These are phyloP conservation scores for Drosophila dives DNA, from an alignment of 2,888 invertebrate genomes.

Conservation along the genomic window DNA sequence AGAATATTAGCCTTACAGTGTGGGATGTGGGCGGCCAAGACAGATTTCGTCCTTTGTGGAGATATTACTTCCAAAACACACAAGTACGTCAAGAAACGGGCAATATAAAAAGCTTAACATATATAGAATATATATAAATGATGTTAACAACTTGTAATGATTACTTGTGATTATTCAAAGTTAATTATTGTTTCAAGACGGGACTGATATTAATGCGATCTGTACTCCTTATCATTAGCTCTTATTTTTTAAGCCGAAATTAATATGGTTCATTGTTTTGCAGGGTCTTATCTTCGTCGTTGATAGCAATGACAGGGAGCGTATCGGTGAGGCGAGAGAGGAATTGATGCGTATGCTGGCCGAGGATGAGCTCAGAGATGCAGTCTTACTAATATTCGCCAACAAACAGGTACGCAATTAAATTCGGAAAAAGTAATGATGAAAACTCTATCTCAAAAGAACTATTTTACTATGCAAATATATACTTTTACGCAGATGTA, in stretches of 20 bases:
- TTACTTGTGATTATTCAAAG: constrained; percentile 73
- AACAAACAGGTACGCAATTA: constrained; percentile 95
- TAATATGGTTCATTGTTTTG: constrained; percentile 10
- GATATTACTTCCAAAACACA: constrained; percentile 99
- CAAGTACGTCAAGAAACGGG: constrained; percentile 86
- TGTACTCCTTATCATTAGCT: no score
- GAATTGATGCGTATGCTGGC: constrained; percentile 99
- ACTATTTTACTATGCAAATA: neutral
- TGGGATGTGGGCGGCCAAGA: constrained; percentile 99
- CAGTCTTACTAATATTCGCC: constrained; percentile 99
- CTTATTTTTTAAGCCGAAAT: neutral
- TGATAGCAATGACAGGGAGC: constrained; percentile 99
- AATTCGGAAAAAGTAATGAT: neutral
- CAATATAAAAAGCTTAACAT: neutral
- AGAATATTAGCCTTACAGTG: constrained; percentile 99
- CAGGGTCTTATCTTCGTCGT: constrained; percentile 99
- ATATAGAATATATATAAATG: constrained; percentile 43
- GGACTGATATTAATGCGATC: no score
- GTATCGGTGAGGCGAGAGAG: constrained; percentile 99
- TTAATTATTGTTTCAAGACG: constrained; percentile 83
- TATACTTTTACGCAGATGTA: neutral
- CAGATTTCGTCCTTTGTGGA: constrained; percentile 98
- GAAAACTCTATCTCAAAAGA: neutral
- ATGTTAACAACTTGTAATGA: constrained; percentile 79
- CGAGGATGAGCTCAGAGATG: constrained; percentile 99